A percentile compares a stretch with the other conserved stretches of the same genome.
Conservation (phyloP, 2,113 vertebrate genomes). For the Mola mola region DNA sequence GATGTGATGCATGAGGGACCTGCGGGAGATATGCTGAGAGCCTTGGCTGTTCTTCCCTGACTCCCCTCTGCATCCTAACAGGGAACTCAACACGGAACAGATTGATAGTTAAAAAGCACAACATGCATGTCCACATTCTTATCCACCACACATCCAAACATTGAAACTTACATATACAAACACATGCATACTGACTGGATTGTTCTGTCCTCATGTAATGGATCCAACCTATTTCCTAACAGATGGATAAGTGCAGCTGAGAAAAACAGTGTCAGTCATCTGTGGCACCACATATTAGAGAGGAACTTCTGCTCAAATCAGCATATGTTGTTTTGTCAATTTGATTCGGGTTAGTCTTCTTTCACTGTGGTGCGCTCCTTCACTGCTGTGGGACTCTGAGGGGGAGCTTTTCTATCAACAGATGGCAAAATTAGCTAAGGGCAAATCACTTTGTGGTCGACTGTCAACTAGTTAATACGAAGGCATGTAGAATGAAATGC, state of each 20-base stretch:
- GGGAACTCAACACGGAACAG: constrained; percentile 80
- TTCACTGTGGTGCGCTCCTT: constrained; percentile 69
- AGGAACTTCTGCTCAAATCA: constrained; percentile 74
- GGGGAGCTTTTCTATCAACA: constrained; percentile 60
- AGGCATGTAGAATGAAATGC: constrained; percentile 47
- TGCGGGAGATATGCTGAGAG: constrained; percentile 67
- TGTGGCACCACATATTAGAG: constrained; percentile 79
- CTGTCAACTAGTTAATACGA: constrained; percentile 60
- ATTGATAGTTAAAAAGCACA: constrained; percentile 83
- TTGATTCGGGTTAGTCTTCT: constrained; percentile 71
- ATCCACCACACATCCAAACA: constrained; percentile 32
- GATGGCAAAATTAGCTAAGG: constrained; percentile 70
- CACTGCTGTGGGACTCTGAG: constrained; percentile 46
- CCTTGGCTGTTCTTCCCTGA: constrained; percentile 81
- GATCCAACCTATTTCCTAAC: constrained; percentile 79
- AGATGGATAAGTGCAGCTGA: constrained; percentile 85
- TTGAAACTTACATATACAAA: constrained; percentile 29
- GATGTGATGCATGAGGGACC: constrained; percentile 74
- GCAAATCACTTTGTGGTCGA: constrained; percentile 62
- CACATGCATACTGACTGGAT: constrained; percentile 64
- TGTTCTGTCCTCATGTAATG: constrained; percentile 78
- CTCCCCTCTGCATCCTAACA: constrained; percentile 88
- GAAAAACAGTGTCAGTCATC: constrained; percentile 86
- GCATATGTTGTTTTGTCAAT: constrained; percentile 82
- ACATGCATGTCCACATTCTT: constrained; percentile 43